Percentiles rank a stretch among this genome's conserved stretches.
phyloP scores from a whole-genome alignment of 2,888 invertebrate genomes.

The Ecliptopera silaceata region DNA sequence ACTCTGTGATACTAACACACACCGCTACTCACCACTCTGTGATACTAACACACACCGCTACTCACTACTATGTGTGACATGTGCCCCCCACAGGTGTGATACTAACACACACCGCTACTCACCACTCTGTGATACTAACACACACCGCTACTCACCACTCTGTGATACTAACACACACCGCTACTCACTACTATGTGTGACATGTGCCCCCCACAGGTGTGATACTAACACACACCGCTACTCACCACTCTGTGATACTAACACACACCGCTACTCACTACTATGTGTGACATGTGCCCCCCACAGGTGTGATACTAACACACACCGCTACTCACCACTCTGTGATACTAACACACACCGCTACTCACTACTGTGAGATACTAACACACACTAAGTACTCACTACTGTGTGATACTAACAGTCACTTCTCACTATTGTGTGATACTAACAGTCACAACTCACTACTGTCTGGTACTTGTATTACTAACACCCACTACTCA shows the following conservation, averaged over 20 bases:
- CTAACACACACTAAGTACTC: slow-evolving; percentile 86
- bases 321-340: no score
- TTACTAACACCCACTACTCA: no score
- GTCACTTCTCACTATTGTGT: slow-evolving; percentile 50
- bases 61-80: slow-evolving; percentile 58
- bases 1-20: slow-evolving; percentile 42
- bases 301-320: slow-evolving; percentile 56
- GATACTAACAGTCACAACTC: slow-evolving; percentile 45
- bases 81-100: slow-evolving; percentile 53
- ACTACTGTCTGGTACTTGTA: slow-evolving; percentile 33
- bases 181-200: no score
- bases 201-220: slow-evolving; percentile 54
- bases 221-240: slow-evolving; percentile 41
- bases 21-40: slow-evolving; percentile 86
- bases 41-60: slow-evolving; percentile 41
- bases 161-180: slow-evolving; percentile 81
- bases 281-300: slow-evolving; percentile 34
- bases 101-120: slow-evolving; percentile 38
- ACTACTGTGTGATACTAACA: no score
- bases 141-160: slow-evolving; percentile 87
- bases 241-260: slow-evolving; percentile 5
- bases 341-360: slow-evolving; percentile 86
- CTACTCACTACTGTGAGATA: slow-evolving; percentile 85
- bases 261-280: no score
- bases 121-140: slow-evolving; percentile 39